Evolutionary conservation across 2,797 vertebrate genomes (phyloP).

Genomic region (Microctenopoma steveboyesi): DNA sequence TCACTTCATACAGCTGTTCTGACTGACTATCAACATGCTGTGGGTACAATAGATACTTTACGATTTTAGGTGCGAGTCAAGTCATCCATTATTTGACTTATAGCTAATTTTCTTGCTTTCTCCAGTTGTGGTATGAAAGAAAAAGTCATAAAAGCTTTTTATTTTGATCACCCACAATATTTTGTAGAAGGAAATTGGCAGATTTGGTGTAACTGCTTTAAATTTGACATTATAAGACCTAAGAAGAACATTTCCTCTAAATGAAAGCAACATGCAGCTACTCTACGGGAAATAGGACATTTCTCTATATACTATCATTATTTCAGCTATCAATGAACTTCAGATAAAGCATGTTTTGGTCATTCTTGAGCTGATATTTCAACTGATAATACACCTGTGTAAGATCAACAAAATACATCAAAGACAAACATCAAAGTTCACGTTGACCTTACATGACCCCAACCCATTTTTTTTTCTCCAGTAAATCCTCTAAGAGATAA

Average conservation of each 20-base stretch:
- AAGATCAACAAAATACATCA: slow-evolving; percentile 14
- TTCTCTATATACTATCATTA: slow-evolving; percentile 5
- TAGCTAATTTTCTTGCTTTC: slow-evolving; percentile 30
- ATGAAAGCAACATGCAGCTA: not conserved
- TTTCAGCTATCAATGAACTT: slow-evolving; percentile 20
- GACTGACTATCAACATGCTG: slow-evolving; percentile 14
- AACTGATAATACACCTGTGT: slow-evolving; percentile 39
- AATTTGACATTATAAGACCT: not conserved
- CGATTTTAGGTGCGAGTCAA: slow-evolving; percentile 7
- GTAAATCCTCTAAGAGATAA: slow-evolving; percentile 25
- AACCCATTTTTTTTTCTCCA: not conserved
- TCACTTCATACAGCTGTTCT: slow-evolving; percentile 27
- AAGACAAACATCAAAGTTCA: slow-evolving; percentile 50
- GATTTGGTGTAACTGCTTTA: too few species aligned
- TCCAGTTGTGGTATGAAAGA: slow-evolving; percentile 9
- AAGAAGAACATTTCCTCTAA: not conserved
- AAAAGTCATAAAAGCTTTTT: slow-evolving; percentile 12
- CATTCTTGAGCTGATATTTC: slow-evolving; percentile 42
- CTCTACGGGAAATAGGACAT: not conserved
- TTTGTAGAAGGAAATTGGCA: too few species aligned
- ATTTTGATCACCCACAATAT: too few species aligned
- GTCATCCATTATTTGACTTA: slow-evolving; percentile 16
- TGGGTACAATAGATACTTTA: slow-evolving; percentile 1
- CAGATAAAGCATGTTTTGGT: slow-evolving; percentile 12
- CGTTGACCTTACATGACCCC: slow-evolving; percentile 36